Base-by-base conservation (phyloP, 2,888 invertebrate species). In the Pachydiplax longipennis region DNA sequence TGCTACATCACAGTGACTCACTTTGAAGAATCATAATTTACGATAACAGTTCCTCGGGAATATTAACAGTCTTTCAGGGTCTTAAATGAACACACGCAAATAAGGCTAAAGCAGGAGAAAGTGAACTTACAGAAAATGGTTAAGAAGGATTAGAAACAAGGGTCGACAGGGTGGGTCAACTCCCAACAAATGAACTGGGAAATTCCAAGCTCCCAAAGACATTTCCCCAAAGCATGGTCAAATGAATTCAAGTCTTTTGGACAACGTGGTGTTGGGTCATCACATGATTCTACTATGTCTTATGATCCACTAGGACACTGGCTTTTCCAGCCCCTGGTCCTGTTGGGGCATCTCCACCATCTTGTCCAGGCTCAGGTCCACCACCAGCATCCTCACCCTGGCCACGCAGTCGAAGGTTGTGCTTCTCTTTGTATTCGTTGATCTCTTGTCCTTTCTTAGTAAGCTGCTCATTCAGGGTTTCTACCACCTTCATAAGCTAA, bases 381-480 rank as follows among this genome's bases (percentile, higher is more conserved):
- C 87, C 87, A 87, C 87, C 87, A 61, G 87, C 80, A 80, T 90
- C 90, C 37, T 96, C 96, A 91, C 96, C 96, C 92, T 95, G 95
- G 13, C 97, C 97, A 93, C 97, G 96, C 92, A 99, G 96, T 93
- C 96, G 96, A 93, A 99, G 98, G 94, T 98, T 98, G 93, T 98
- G 96, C 93, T 97, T 96, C 93, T 98, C 98, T 93, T 98, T 97
- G 94, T 97, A 99, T 92, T 97, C 97, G 93, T 98, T 98, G 91
- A 99, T 97, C 94, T 99, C 98, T 92, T 95, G 94, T 0, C 99
- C 99, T 94, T 99, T 99, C 93, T 96, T 96, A 73, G 96, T 95
- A 87, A 99, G 95, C 94, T 98, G 97, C 91, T 97, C 97, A 91
- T 96, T 97, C 80, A 98, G 95, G 90, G 96, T 95, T 92, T 96